phyloP scores from a whole-genome alignment of 2,888 invertebrate genomes.

The Tanypteryx hageni region DNA sequence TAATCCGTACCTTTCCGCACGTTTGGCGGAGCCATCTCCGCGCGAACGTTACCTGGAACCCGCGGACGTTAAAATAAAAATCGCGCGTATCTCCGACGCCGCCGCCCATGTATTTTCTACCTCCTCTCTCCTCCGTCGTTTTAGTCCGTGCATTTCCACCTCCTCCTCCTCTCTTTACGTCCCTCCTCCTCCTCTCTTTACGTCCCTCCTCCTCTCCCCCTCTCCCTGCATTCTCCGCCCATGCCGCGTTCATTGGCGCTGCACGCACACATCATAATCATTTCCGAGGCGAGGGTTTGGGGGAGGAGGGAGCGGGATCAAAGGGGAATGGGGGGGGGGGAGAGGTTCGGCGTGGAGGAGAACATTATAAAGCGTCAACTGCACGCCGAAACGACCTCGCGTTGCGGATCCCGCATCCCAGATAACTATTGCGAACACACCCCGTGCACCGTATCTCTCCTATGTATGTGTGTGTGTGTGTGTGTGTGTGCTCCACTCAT shows the following conservation, averaged over 20 bases:
- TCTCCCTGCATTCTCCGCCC: neutral
- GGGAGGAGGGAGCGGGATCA: neutral
- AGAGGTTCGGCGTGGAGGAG: neutral
- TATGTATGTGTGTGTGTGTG: too few relatives aligned
- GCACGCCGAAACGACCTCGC: conserved; percentile 29
- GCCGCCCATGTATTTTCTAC: neutral
- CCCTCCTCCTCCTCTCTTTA: neutral
- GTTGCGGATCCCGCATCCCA: conserved; percentile 38
- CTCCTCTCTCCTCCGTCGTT: too few relatives aligned
- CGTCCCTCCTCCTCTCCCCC: neutral
- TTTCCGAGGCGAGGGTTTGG: neutral
- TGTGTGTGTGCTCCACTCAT: too few relatives aligned
- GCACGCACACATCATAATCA: conserved; percentile 14
- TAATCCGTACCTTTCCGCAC: conserved; percentile 37
- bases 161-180: neutral
- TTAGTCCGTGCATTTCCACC: neutral
- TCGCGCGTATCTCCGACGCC: conserved; percentile 10
- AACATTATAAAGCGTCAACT: conserved; percentile 46
- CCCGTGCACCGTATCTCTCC: neutral
- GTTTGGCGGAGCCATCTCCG: conserved; percentile 39
- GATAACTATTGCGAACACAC: conserved; percentile 28
- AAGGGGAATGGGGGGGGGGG: neutral
- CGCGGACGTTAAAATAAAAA: conserved; percentile 30
- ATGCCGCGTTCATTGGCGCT: neutral
- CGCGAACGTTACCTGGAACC: conserved; percentile 46